Evolutionary conservation across 2,797 vertebrate genomes (phyloP).

Genomic region (Pachyuromys duprasi): DNA sequence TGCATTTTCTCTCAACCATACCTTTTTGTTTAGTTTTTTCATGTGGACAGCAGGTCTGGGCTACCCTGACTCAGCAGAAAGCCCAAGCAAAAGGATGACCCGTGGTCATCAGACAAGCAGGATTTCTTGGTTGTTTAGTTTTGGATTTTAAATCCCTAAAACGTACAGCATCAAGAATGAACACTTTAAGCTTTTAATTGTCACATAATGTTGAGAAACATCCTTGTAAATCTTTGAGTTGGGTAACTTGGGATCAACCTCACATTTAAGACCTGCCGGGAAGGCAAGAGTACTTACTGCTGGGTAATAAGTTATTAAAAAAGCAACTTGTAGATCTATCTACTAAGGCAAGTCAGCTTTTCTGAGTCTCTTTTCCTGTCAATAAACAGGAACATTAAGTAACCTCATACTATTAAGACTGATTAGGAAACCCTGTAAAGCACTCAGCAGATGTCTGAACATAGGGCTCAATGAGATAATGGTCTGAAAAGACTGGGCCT

Average conservation of each 20-base stretch:
- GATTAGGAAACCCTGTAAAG: background rate
- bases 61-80: background rate
- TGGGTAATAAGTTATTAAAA: background rate
- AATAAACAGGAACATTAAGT: background rate
- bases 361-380: slow-evolving; percentile 4
- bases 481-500: background rate
- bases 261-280: background rate
- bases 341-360: background rate
- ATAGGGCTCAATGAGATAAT: background rate
- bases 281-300: background rate
- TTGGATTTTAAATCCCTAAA: slow-evolving; percentile 55
- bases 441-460: background rate
- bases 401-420: background rate
- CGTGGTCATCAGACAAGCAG: background rate
- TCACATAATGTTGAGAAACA: background rate
- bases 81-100: background rate
- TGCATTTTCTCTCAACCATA: background rate
- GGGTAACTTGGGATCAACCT: background rate
- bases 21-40: background rate
- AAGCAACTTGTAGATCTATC: background rate
- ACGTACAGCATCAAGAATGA: background rate
- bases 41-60: background rate
- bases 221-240: background rate
- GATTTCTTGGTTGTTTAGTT: background rate
- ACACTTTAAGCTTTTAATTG: slow-evolving; percentile 49